Base-by-base conservation (phyloP, 2,888 invertebrate species). In the Anoplius nigerrimus region DNA sequence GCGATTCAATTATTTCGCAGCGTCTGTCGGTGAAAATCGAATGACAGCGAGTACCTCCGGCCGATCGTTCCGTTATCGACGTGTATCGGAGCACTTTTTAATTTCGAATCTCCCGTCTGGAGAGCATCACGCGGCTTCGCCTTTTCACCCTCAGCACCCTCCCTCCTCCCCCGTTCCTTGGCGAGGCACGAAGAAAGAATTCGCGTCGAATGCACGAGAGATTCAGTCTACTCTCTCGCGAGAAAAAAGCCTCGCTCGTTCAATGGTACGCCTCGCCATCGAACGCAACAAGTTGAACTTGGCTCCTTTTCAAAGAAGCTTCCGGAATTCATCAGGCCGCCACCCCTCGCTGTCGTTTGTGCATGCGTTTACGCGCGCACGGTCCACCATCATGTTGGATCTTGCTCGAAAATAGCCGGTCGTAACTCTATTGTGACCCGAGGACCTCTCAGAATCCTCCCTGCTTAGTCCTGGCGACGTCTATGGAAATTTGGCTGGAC, bases 261-360 rank as follows among this genome's bases (percentile, higher is more conserved):
- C 71, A 73, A 76, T 73, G 72, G 64, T 75, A 79, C 66, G 73
- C 56, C 67, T 51, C 56, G 65, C 68, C 71, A 80, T 82, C 76
- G 72, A 79, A 77, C 69, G 83, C 83, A 83, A 83, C 83, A 83
- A 83, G 83, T 83, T 79, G 80, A 80, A 81, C 80, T 80, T 80
- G 83, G 80, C 82, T 74, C 76, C 74, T 75, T 80, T 81, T 83
- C 82, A 83, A 83, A 83, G 80, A 79, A 76, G 66, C 80, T 71
- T 66, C 58, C 71, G 74, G 74, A 71, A 79, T 79, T 81, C 76
- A 73, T 81, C 76, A 76, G 73, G 66, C 67, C 66, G 42, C 48
- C 51, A n/a, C 46, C 42, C n/a, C n/a, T n/a, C 51, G 21, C 45
- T 6, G 4, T 1, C 11, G 52, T 57, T 51, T 43, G 43, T 18